Evolutionary conservation across 2,888 invertebrate genomes (phyloP), one percentile per base, ranked within the genome.

Genomic region (Rhamnusium bicolor): DNA sequence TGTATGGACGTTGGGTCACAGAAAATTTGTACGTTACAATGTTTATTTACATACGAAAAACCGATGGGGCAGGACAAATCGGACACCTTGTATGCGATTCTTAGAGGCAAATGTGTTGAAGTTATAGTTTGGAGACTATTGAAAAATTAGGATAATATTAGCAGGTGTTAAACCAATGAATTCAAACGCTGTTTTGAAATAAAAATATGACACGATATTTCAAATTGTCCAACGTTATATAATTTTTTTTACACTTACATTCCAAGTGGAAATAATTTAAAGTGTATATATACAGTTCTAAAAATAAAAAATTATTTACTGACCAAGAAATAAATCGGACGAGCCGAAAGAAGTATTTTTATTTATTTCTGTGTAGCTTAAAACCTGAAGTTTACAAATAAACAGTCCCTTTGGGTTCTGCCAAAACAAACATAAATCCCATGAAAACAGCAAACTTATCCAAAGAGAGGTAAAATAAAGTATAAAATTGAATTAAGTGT

Each of bases 311-410:
- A 58, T 58, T 29, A 58, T 58, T 58, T 58, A 58, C 29, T 58
- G 32, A 14, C 58, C 29, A 32, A 58, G 58, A 29, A 16, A 58
- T 32, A 58, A 58, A 58, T 58, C 58, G 12, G 21, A 0, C 58
- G 58, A 32, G 18, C 1, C 32, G 58, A 29, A 7, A 29, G 58
- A 58, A 7, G 58, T 32, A 46, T 32, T 61, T 61, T 61, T 46
- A 61, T 61, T 61, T 61, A 61, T 21, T 61, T 46, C 61, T 61
- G 10, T 19, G 18, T 46, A 58, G 46, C 56, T 14, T 65, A 18
- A 65, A 66, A 61, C 32, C 32, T 49, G 56, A 70, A 73, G 60
- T 73, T 73, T 66, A 66, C 73, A 67, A 73, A 73, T 73, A 73
- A 73, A 73, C 67, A 73, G 61, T 53, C 73, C 65, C 54, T 73